These are phyloP conservation scores for Tetragnatha montana DNA, from an alignment of 2,888 invertebrate species.

Conservation along the genomic window DNA sequence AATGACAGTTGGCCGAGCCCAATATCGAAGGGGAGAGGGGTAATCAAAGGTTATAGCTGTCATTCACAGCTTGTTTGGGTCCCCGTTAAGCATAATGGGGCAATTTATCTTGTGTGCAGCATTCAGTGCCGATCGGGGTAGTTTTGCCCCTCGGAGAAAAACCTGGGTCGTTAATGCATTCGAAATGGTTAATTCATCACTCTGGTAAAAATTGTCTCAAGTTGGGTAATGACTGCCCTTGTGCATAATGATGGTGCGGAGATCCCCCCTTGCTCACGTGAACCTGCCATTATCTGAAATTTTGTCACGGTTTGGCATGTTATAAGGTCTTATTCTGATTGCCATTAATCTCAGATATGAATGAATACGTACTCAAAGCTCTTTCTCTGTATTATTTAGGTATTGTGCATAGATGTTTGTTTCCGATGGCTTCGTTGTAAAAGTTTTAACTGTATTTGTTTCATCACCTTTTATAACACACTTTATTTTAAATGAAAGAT, in stretches of 20 bases:
- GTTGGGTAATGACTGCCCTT: constrained; percentile 17
- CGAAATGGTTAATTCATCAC: constrained; percentile 44
- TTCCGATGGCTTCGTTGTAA: no score
- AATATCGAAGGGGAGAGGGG: constrained; percentile 32
- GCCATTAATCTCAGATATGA: background rate
- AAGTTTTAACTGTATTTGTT: no score
- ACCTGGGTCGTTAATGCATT: constrained; percentile 33
- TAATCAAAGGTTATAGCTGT: constrained; percentile 64
- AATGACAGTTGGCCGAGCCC: constrained; percentile 47
- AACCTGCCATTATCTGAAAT: background rate
- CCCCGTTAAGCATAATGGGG: constrained; percentile 57
- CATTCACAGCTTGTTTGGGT: constrained; percentile 57
- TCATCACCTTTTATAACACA: no score
- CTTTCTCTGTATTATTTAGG: no score
- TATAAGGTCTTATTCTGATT: background rate
- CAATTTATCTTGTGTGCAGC: constrained; percentile 41
- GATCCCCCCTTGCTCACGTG: background rate
- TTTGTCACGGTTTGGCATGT: background rate
- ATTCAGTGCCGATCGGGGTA: constrained; percentile 3
- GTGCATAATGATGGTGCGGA: background rate
- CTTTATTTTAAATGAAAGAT: no score
- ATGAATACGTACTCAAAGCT: no score
- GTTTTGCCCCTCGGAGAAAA: constrained; percentile 35
- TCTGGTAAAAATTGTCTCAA: constrained; percentile 1
- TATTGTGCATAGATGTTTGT: no score